Evolutionary conservation across 2,888 invertebrate genomes (phyloP).

Genomic region (Saturnia pavonia): DNA sequence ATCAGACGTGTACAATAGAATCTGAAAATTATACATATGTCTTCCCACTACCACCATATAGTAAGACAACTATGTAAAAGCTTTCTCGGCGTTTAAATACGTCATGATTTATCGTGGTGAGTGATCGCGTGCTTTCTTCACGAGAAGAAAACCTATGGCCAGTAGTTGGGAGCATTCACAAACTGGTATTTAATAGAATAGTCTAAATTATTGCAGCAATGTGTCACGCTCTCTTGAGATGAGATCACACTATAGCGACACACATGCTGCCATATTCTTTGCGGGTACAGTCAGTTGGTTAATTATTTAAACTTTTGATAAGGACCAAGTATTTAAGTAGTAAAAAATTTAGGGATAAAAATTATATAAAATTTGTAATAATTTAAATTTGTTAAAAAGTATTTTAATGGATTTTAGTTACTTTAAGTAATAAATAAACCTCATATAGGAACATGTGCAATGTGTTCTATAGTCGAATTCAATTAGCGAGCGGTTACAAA

Average conservation of each 20-base stretch:
- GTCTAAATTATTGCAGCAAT: background rate
- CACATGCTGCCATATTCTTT: background rate
- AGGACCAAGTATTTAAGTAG: too few species aligned
- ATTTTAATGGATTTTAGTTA: too few species aligned
- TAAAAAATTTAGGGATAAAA: too few species aligned
- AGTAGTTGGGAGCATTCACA: background rate
- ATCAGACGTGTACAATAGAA: too few species aligned
- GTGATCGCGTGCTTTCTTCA: background rate
- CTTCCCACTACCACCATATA: background rate
- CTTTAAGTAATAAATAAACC: background rate
- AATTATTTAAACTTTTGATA: too few species aligned
- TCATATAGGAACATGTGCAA: background rate
- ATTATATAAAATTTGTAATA: too few species aligned
- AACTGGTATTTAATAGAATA: background rate
- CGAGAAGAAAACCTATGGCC: background rate
- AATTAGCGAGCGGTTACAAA: background rate
- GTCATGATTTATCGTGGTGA: background rate
- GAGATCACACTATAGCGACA: slow-evolving; percentile 9
- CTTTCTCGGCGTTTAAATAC: too few species aligned
- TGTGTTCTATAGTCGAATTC: background rate
- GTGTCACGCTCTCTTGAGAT: background rate
- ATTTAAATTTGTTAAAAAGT: too few species aligned
- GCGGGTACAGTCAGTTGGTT: background rate
- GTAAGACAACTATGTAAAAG: background rate
- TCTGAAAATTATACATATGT: background rate